These are phyloP conservation scores for Sabatieria punctata DNA, from an alignment of 2,888 invertebrate genomes.

Conservation along the genomic window DNA sequence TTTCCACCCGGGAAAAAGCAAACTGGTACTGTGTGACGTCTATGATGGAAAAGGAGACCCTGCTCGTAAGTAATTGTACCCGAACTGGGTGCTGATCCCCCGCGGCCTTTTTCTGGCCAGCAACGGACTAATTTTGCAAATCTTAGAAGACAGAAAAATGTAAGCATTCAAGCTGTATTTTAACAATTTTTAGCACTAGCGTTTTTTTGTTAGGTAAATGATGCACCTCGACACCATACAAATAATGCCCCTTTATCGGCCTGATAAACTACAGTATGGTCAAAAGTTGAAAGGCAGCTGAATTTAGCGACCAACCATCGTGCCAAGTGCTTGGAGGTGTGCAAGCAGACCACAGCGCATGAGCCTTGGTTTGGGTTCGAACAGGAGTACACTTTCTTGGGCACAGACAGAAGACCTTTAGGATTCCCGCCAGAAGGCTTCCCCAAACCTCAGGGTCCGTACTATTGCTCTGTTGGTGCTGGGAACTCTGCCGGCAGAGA, in stretches of 20 bases:
- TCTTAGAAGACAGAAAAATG: no score
- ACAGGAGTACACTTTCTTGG: no score
- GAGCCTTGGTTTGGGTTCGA: slow-evolving; percentile 83
- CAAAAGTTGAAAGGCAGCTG: neutral
- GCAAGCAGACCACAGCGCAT: slow-evolving; percentile 50
- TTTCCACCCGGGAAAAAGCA: slow-evolving; percentile 69
- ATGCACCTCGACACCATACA: no score
- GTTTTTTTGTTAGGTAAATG: no score
- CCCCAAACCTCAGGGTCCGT: slow-evolving; percentile 83
- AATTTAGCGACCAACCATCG: slow-evolving; percentile 53
- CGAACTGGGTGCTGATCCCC: neutral
- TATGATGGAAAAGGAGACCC: slow-evolving; percentile 50
- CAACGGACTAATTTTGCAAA: no score
- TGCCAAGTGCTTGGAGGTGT: slow-evolving; percentile 51
- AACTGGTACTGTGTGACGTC: slow-evolving; percentile 47
- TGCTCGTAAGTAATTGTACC: neutral
- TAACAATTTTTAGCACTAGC: no score
- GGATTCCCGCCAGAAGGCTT: slow-evolving; percentile 87
- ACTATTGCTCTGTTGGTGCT: slow-evolving; percentile 90
- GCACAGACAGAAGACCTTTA: slow-evolving; percentile 65
- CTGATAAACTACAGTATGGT: no score
- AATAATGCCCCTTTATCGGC: no score
- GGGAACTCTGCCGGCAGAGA: slow-evolving; percentile 81
- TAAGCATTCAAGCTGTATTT: no score
- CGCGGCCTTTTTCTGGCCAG: neutral